Evolutionary conservation across 2,797 vertebrate genomes (phyloP).

Genomic region (Macrochelys suwanniensis): DNA sequence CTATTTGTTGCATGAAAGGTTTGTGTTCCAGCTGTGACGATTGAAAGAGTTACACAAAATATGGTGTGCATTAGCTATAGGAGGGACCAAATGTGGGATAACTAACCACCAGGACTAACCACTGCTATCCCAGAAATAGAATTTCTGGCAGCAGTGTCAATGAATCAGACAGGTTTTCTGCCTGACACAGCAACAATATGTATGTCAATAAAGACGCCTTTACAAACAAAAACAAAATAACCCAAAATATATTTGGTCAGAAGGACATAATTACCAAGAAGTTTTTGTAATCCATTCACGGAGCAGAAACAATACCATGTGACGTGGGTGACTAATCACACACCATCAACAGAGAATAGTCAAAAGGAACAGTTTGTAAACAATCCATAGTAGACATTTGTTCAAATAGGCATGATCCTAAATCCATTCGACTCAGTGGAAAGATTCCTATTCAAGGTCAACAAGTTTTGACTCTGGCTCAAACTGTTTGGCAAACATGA

Average conservation of each 20-base stretch:
- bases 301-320: neutral
- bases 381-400: neutral
- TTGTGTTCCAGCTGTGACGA: neutral
- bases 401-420: neutral
- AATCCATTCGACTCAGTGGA: neutral
- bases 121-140: neutral
- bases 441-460: neutral
- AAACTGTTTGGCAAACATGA: neutral
- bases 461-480: neutral
- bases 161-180: neutral
- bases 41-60: neutral
- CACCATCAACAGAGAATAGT: neutral
- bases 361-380: neutral
- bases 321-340: fast-evolving
- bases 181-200: neutral
- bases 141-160: slow-evolving; percentile 12
- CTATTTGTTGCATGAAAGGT: neutral
- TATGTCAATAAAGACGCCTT: neutral
- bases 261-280: neutral
- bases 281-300: neutral
- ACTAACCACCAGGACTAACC: neutral
- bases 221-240: neutral
- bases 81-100: neutral
- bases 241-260: neutral
- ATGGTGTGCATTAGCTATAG: neutral